Base-by-base conservation (phyloP, 2,888 invertebrate genomes). In the Spodoptera littoralis region DNA sequence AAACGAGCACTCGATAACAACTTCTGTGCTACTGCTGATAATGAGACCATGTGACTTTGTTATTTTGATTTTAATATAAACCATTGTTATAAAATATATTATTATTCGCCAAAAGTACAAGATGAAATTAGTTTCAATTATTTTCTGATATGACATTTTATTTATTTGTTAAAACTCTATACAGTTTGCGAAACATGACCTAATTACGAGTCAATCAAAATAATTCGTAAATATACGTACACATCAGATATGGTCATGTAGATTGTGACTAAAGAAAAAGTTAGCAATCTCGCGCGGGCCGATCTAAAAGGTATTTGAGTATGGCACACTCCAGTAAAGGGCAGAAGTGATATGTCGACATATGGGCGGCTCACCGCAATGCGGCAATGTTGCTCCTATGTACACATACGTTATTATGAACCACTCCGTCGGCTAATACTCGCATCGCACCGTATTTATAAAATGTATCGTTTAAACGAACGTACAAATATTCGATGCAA, bases 301-400 rank as follows among this genome's bases (percentile, higher is more conserved):
- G 77, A 83, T 84, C 70, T 82, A 77, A 84, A 84, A 86, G 81
- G 80, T 85, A 87, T 85, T 84, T 79, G 81, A 85, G 83, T 83
- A 81, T 77, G 68, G 79, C 66, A 73, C 70, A 80, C 76, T 76
- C 80, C 85, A 84, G 89, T 86, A 91, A 93, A 92, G 91, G 91
- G 92, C 91, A 91, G 86, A 84, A 90, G 89, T 89, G 90, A 91
- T 92, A 88, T 92, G 92, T 92, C 90, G 92, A 90, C 92, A 92
- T 87, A 89, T 87, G 91, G 84, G 87, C 88, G 88, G 86, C 88
- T 82, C 90, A 89, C 93, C 92, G 93, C 93, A 93, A 88, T 93
- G 93, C 93, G 93, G 92, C 92, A 92, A 87, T 87, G 88, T 87
- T 88, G 84, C 88, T 90, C 89, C 87, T 90, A 89, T 90, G 90